phyloP scores from a whole-genome alignment of 2,888 invertebrate species.

The Drosophila merina region DNA sequence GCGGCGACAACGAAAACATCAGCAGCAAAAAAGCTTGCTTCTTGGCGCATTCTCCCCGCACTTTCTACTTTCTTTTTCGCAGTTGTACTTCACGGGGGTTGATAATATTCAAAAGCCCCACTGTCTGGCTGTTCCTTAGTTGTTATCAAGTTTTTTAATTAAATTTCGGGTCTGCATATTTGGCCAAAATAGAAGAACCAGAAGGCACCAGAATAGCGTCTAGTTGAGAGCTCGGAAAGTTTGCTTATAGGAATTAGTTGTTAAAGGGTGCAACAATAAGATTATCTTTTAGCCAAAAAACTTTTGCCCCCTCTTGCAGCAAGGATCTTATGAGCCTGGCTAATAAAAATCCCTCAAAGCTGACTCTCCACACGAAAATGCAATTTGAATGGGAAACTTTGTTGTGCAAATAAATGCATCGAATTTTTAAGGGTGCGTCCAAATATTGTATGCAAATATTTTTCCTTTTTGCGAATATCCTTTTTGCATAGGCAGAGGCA shows the following conservation, averaged over 20 bases:
- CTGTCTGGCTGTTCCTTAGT: slow-evolving; percentile 19
- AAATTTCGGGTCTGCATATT: slow-evolving; percentile 35
- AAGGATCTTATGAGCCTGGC: slow-evolving; percentile 26
- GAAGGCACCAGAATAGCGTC: slow-evolving; percentile 6
- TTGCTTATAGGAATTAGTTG: slow-evolving; percentile 30
- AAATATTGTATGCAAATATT: slow-evolving; percentile 31
- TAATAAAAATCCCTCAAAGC: slow-evolving; percentile 32
- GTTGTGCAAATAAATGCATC: slow-evolving; percentile 25
- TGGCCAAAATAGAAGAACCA: slow-evolving; percentile 10
- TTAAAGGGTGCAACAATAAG: slow-evolving; percentile 36
- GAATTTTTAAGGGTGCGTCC: slow-evolving; percentile 10
- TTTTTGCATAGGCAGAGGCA: not conserved
- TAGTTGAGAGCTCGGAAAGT: slow-evolving; percentile 16
- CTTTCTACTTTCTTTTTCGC: not conserved
- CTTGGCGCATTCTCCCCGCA: slow-evolving; percentile 16
- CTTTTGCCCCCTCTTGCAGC: slow-evolving; percentile 8
- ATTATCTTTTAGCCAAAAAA: slow-evolving; percentile 29
- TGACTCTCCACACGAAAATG: slow-evolving; percentile 15
- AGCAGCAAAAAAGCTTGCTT: slow-evolving; percentile 30
- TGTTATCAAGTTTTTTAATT: slow-evolving; percentile 49
- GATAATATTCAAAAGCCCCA: slow-evolving; percentile 29
- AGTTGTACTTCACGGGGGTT: slow-evolving; percentile 26
- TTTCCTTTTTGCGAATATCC: not conserved
- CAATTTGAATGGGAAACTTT: slow-evolving; percentile 29
- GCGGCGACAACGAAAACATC: slow-evolving; percentile 39